A percentile compares a stretch with the other conserved stretches of the same genome.
phyloP scores from a whole-genome alignment of 1,140 invertebrate genomes.

The Phocides pigmalion region DNA sequence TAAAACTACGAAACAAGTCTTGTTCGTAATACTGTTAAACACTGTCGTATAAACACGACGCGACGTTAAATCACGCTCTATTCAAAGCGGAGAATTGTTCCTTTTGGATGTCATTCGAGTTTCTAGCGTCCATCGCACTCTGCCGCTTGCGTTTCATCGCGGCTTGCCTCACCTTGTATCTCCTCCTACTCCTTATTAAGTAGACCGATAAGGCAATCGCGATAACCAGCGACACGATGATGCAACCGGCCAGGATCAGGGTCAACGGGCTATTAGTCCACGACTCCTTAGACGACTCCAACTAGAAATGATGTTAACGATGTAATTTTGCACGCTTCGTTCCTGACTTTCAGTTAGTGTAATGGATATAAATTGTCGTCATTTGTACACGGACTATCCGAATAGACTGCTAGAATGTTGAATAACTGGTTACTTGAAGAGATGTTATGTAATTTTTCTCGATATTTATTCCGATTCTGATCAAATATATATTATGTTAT shows the following conservation, averaged over 20 bases:
- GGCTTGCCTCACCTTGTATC: constrained; percentile 57
- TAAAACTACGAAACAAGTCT: not conserved
- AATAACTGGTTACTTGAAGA: not conserved
- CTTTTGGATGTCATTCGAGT: constrained; percentile 57
- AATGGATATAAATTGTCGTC: constrained; percentile 2
- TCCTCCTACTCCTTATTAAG: constrained; percentile 59
- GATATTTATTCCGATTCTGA: too few relatives aligned
- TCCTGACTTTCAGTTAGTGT: not conserved
- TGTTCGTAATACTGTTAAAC: constrained; percentile 16
- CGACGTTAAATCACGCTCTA: constrained; percentile 47
- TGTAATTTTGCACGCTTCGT: constrained; percentile 3
- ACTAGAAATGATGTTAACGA: constrained; percentile 54
- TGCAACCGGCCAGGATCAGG: constrained; percentile 59
- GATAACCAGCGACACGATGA: constrained; percentile 61
- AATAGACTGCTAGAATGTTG: not conserved
- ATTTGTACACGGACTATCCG: not conserved
- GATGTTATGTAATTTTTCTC: too few relatives aligned
- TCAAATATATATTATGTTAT: too few relatives aligned
- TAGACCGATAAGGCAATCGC: constrained; percentile 66
- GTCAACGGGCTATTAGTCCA: constrained; percentile 51
- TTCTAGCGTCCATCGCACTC: constrained; percentile 55
- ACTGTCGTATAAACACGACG: not conserved
- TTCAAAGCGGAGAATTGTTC: constrained; percentile 73
- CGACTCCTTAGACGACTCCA: constrained; percentile 52
- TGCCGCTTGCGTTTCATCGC: constrained; percentile 72